phyloP scores from a whole-genome alignment of 1,140 invertebrate species.

The Tetramorium simillimum region DNA sequence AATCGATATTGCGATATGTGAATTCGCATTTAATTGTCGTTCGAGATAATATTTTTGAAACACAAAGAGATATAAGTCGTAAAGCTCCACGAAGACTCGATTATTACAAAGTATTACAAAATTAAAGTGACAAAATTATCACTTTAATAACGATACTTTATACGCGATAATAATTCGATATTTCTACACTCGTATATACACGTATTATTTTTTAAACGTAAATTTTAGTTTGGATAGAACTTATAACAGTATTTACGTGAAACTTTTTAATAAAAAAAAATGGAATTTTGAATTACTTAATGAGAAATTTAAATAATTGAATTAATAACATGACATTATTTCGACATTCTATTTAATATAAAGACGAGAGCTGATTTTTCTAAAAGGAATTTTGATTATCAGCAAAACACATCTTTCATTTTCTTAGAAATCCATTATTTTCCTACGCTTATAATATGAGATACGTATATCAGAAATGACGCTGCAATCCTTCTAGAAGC shows the following conservation, averaged over 20 bases:
- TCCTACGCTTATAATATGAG: neutral
- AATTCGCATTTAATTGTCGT: slow-evolving; percentile 1
- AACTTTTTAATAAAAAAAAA: neutral
- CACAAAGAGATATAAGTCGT: neutral
- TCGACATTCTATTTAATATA: neutral
- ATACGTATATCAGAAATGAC: slow-evolving; percentile 10
- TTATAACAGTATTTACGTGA: neutral
- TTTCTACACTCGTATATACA: neutral
- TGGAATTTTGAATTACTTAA: neutral
- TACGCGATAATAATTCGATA: neutral
- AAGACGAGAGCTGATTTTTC: neutral
- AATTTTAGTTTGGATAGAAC: neutral
- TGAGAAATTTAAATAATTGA: neutral
- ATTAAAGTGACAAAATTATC: neutral
- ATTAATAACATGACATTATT: neutral
- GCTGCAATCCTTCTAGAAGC: neutral
- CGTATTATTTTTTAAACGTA: neutral
- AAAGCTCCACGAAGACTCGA: neutral
- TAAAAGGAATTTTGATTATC: neutral
- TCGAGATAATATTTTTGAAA: neutral
- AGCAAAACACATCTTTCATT: neutral
- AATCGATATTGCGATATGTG: neutral
- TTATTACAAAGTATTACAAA: neutral
- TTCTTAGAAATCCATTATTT: slow-evolving; percentile 16
- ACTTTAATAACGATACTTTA: neutral